Base-by-base conservation (phyloP, 1,140 invertebrate species). In the Macrobrachium rosenbergii region DNA sequence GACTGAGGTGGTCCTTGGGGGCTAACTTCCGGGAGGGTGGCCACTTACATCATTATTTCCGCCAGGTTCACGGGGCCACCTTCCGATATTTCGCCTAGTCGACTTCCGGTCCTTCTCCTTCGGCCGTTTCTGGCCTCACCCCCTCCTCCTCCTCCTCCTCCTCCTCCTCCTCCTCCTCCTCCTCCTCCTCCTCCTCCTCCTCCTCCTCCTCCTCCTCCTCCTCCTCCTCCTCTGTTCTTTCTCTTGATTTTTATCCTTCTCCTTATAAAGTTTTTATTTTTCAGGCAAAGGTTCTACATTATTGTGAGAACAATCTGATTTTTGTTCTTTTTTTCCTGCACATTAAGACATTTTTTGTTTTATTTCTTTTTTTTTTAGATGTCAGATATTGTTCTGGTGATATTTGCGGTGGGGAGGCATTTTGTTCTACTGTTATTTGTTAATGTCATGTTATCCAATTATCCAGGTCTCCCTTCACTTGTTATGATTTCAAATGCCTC, bases 1-100 rank as follows among this genome's bases (percentile, higher is more conserved):
- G 72, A 52, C 37, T 52, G 72, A 52, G 72, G 7, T 52, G 23
- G 72, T 75, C 72, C 19, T 37, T 52, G 72, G 69, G 69, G 37
- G 28, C 72, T 23, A 75, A 75, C 72, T 75, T 37, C 37, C 72
- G 52, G 52, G 52, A 52, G 52, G 52, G 52, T 52, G n/a, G 28
- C 64, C 64, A 69, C 64, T 28, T 69, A n/a, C 64, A 69, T 69
- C 64, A 69, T 69, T 28, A 69, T 69, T 69, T 28, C 64, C 64
- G n/a, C 64, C 63, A 19, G 16, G 17, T 21, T 64, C 21, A 73
- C 69, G 23, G 23, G 28, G 28, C 16, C 23, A 28, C 28, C 28
- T 23, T 52, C 23, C 28, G n/a, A 37, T 37, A 19, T 75, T 28
- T 37, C 16, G 37, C 28, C 52, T 52, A 45, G n/a, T 37, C 28